These are phyloP conservation scores for Drosophila niveifrons DNA, from an alignment of 2,888 invertebrate genomes.

Conservation along the genomic window DNA sequence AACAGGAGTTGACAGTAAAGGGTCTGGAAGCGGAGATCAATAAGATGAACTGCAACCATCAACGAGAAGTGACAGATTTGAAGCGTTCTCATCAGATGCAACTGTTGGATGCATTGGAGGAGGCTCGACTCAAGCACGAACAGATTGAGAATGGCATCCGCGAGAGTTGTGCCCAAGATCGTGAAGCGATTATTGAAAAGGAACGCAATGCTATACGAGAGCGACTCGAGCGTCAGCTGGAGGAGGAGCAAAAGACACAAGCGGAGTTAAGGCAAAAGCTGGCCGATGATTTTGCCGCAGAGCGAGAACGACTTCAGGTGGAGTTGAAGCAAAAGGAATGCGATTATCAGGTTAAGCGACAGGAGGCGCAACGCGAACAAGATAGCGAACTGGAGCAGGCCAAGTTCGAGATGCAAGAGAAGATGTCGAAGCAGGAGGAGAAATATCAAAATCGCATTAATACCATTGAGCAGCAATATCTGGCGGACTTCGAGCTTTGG, in stretches of 20 bases:
- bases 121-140: conserved; percentile 88
- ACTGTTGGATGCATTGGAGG: conserved; percentile 89
- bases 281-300: conserved; percentile 85
- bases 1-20: conserved; percentile 92
- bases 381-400: conserved; percentile 86
- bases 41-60: conserved; percentile 91
- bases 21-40: conserved; percentile 94
- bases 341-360: conserved; percentile 83
- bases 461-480: conserved; percentile 87
- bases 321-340: conserved; percentile 86
- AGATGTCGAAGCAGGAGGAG: conserved; percentile 85
- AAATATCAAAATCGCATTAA: conserved; percentile 87
- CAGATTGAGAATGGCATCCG: conserved; percentile 88
- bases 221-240: conserved; percentile 87
- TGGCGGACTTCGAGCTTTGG: conserved; percentile 88
- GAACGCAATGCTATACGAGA: conserved; percentile 88
- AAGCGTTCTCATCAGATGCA: conserved; percentile 88
- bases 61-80: conserved; percentile 87
- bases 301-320: conserved; percentile 85
- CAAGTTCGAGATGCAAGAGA: conserved; percentile 86
- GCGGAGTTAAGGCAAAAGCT: conserved; percentile 87
- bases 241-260: conserved; percentile 87
- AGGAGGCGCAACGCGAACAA: conserved; percentile 85
- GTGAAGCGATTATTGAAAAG: conserved; percentile 88
- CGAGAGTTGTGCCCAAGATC: conserved; percentile 88